Conservation (phyloP, 1,140 invertebrate genomes). For the Scaptodrosophila lebanonensis region DNA sequence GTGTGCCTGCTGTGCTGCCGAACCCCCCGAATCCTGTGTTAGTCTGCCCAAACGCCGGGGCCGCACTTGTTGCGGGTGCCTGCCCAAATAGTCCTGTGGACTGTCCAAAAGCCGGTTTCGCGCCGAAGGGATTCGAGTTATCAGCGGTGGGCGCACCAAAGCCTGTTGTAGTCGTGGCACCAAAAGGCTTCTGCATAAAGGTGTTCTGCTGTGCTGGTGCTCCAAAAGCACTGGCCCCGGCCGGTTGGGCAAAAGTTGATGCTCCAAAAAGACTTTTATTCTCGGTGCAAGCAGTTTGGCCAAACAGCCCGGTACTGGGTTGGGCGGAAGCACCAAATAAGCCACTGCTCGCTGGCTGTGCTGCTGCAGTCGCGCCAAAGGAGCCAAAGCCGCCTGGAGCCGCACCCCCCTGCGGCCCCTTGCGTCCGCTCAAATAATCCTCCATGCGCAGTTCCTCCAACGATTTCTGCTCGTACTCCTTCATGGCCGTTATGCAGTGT, state of each 20-base stretch:
- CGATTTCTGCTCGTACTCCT: slow-evolving; percentile 96
- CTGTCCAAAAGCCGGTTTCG: slow-evolving; percentile 76
- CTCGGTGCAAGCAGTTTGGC: slow-evolving; percentile 58
- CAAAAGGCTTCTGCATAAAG: slow-evolving; percentile 78
- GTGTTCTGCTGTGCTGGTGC: slow-evolving; percentile 68
- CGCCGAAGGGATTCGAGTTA: slow-evolving; percentile 76
- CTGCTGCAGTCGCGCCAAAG: slow-evolving; percentile 57
- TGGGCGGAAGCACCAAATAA: slow-evolving; percentile 76
- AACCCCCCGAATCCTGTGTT: slow-evolving; percentile 77
- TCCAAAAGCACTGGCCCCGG: slow-evolving; percentile 71
- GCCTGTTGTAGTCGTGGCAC: slow-evolving; percentile 79
- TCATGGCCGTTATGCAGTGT: slow-evolving; percentile 98
- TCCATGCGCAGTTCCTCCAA: slow-evolving; percentile 95
- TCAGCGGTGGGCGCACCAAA: slow-evolving; percentile 80
- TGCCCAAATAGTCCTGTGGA: slow-evolving; percentile 63
- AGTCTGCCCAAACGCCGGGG: slow-evolving; percentile 71
- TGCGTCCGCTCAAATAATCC: slow-evolving; percentile 93
- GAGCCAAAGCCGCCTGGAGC: slow-evolving; percentile 79
- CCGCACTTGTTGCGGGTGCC: slow-evolving; percentile 64
- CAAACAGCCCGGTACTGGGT: slow-evolving; percentile 76
- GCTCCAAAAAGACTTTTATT: slow-evolving; percentile 63
- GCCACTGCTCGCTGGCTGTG: slow-evolving; percentile 63
- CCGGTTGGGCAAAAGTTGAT: slow-evolving; percentile 73
- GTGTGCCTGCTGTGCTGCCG: slow-evolving; percentile 55
- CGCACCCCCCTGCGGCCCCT: slow-evolving; percentile 81